Percentiles rank a stretch among this genome's conserved stretches.
Conservation (phyloP, 2,888 invertebrate species). For the Dasypolia templi region DNA sequence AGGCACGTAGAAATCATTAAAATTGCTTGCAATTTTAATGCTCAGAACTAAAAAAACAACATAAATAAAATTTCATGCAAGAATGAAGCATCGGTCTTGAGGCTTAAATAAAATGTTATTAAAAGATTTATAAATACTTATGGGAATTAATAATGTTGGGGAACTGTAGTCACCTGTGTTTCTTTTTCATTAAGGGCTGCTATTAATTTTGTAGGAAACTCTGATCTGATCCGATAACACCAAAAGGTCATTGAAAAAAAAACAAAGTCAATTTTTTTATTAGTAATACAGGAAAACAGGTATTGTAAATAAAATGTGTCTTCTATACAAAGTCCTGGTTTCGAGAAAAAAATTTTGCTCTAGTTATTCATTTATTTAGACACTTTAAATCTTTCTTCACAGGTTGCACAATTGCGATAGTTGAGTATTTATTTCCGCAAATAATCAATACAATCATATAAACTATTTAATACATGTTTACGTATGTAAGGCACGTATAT, state of each 20-base stretch:
- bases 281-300: not conserved
- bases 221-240: no score
- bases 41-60: not conserved
- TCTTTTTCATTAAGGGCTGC: constrained; percentile 53
- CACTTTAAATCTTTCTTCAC: not conserved
- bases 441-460: not conserved
- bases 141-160: constrained; percentile 58
- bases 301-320: not conserved
- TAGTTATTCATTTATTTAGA: not conserved
- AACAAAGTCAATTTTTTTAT: not conserved
- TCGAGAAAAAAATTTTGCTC: not conserved
- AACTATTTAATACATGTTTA: constrained; percentile 25
- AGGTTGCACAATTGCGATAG: not conserved
- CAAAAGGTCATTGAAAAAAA: no score
- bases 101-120: constrained; percentile 62
- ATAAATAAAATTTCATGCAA: constrained; percentile 21
- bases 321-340: not conserved
- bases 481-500: constrained; percentile 3
- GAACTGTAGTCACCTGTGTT: constrained; percentile 17
- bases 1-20: not conserved
- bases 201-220: constrained; percentile 51
- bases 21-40: not conserved
- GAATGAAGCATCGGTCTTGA: constrained; percentile 30
- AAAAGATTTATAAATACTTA: constrained; percentile 54
- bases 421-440: not conserved